Conservation (phyloP, 2,113 vertebrate species). For the Myrmecophaga tridactyla region DNA sequence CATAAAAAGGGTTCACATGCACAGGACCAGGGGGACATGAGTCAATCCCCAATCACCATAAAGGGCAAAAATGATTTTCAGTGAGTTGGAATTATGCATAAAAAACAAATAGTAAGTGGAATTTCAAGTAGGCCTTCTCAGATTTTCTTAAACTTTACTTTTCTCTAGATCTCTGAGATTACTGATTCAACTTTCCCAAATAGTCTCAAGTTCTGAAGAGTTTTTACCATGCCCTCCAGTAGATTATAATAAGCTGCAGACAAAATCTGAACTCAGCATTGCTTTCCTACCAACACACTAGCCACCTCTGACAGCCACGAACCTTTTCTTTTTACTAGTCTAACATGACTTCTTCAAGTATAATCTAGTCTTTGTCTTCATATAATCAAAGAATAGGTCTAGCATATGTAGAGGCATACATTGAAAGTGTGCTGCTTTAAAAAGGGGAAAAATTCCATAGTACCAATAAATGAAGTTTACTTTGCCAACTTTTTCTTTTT, state of each 20-base stretch:
- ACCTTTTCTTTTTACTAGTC: not conserved
- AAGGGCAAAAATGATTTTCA: not conserved
- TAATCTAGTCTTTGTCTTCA: not conserved
- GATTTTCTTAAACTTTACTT: not conserved
- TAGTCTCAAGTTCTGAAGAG: not conserved
- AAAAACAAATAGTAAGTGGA: not conserved
- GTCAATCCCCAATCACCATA: not conserved
- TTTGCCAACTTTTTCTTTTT: not conserved
- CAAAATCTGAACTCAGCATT: conserved; percentile 26
- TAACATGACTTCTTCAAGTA: not conserved
- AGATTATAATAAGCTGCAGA: not conserved
- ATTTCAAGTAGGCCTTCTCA: conserved; percentile 15
- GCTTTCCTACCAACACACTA: not conserved
- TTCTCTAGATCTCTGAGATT: not conserved
- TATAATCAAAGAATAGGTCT: not conserved
- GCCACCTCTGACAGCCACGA: not conserved
- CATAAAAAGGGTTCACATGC: too few relatives aligned
- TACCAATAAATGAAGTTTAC: not conserved
- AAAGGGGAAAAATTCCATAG: not conserved
- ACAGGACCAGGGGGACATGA: too few relatives aligned
- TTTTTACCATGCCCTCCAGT: not conserved
- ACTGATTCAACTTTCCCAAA: not conserved
- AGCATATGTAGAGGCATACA: not conserved
- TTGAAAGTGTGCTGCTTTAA: not conserved
- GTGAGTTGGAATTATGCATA: not conserved